A percentile compares a stretch with the other conserved stretches of the same genome.
Conservation (phyloP, 1,140 invertebrate species). For the Cataglyphis hispanica region DNA sequence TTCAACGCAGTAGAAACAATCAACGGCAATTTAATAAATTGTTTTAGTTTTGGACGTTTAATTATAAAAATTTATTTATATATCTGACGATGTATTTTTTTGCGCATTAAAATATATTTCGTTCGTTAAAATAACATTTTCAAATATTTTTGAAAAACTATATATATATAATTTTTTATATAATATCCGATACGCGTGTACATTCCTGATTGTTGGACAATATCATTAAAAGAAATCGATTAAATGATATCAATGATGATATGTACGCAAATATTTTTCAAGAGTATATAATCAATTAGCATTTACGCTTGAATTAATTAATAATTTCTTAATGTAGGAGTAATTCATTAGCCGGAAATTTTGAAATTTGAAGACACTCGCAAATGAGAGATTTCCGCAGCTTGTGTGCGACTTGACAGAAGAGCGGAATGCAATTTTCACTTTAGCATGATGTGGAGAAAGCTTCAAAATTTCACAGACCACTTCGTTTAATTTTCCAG, state of each 20-base stretch:
- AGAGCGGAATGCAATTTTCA: constrained; percentile 51
- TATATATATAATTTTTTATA: not conserved
- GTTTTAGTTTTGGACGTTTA: not conserved
- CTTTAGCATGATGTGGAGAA: not conserved
- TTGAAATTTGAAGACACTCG: constrained; percentile 37
- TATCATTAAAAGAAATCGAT: not conserved
- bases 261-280: not conserved
- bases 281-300: not conserved
- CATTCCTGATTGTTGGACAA: not conserved
- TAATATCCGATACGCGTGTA: not conserved
- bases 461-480: constrained; percentile 15
- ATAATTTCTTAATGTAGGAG: constrained; percentile 25
- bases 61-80: not conserved
- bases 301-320: constrained; percentile 15
- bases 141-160: too few species aligned
- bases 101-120: not conserved
- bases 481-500: constrained; percentile 29
- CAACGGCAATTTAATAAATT: not conserved
- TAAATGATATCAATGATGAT: not conserved
- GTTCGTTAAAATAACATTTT: not conserved
- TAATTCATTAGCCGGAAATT: constrained; percentile 23
- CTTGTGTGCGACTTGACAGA: constrained; percentile 33
- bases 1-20: not conserved
- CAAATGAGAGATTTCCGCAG: not conserved
- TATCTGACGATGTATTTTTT: not conserved